phyloP scores from a whole-genome alignment of 2,113 vertebrate species.

The Mesoclemmys tuberculata region DNA sequence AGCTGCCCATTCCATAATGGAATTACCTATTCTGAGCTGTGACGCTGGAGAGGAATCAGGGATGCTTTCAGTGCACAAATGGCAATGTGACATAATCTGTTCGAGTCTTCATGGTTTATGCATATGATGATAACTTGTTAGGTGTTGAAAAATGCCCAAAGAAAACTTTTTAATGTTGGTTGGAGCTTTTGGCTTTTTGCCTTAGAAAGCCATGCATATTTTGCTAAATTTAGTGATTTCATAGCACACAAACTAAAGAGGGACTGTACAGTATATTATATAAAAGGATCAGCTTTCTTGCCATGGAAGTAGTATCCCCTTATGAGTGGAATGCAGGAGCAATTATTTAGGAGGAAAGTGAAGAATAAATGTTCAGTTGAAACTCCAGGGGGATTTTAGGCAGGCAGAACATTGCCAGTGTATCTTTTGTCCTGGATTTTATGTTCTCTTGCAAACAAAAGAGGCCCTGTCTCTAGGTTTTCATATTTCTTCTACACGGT shows the following conservation, averaged over 20 bases:
- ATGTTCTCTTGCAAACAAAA: neutral
- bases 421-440: neutral
- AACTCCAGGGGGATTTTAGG: neutral
- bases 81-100: fast-evolving
- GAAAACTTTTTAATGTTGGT: neutral
- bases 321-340: neutral
- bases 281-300: neutral
- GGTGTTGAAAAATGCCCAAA: neutral
- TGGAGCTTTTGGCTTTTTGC: fast-evolving
- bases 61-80: neutral
- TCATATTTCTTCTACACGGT: neutral
- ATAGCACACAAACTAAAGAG: neutral
- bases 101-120: fast-evolving
- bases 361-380: neutral
- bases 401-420: neutral
- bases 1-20: conserved; percentile 29
- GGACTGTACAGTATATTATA: neutral
- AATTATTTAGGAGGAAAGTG: neutral
- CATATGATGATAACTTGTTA: fast-evolving
- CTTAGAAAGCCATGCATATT: neutral
- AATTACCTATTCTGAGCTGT: neutral
- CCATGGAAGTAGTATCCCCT: neutral
- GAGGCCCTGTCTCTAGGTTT: neutral
- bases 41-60: neutral
- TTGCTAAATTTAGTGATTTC: neutral